These are phyloP conservation scores for Blastobasis lacticolella DNA, from an alignment of 2,888 invertebrate genomes.

Conservation along the genomic window DNA sequence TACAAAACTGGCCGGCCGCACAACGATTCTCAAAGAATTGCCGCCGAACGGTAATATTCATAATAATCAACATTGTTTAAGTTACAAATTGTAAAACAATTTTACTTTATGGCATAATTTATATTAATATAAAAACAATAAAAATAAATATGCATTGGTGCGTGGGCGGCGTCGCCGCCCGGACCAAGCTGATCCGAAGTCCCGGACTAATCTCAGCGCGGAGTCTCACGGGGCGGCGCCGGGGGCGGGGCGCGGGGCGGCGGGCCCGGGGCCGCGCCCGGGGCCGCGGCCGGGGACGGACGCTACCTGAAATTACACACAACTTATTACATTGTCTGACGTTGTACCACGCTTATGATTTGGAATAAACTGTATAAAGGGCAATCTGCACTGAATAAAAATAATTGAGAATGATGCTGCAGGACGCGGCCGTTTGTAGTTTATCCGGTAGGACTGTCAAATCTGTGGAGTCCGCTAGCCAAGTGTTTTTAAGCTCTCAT, in stretches of 20 bases:
- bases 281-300: too few species aligned
- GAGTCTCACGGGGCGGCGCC: not conserved
- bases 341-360: too few species aligned
- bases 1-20: conserved; percentile 28
- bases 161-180: conserved; percentile 17
- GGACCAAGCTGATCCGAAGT: not conserved
- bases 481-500: too few species aligned
- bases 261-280: conserved; percentile 15
- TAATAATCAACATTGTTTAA: conserved; percentile 46
- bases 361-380: too few species aligned
- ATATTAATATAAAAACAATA: conserved; percentile 38
- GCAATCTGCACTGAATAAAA: too few species aligned
- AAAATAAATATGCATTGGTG: conserved; percentile 54
- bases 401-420: too few species aligned
- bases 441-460: too few species aligned
- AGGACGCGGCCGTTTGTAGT: too few species aligned
- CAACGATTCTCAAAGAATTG: conserved; percentile 29
- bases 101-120: conserved; percentile 60
- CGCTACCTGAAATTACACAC: too few species aligned
- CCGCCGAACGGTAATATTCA: conserved; percentile 33
- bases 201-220: not conserved
- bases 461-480: too few species aligned
- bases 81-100: conserved; percentile 54
- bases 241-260: conserved; percentile 1
- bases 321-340: too few species aligned